These are phyloP conservation scores for Lichenostomus cassidix DNA, from an alignment of 2,113 vertebrate species.

Conservation along the genomic window DNA sequence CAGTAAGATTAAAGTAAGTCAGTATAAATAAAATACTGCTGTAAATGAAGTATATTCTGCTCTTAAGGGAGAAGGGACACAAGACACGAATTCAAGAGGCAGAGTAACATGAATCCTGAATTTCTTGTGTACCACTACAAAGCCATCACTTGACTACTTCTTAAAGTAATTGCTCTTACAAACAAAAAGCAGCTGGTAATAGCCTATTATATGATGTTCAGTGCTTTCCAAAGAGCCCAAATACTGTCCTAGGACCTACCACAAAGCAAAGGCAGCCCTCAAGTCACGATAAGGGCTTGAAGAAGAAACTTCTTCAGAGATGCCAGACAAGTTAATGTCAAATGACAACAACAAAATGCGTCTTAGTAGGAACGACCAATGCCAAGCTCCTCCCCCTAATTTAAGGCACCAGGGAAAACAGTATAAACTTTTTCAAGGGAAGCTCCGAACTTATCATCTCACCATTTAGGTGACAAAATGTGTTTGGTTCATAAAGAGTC, in stretches of 20 bases:
- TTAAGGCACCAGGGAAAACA: constrained; percentile 33
- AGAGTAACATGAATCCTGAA: not conserved
- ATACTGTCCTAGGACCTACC: not conserved
- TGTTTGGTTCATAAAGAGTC: constrained; percentile 14
- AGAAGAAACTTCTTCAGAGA: not conserved
- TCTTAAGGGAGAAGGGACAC: not conserved
- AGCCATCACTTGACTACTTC: not conserved
- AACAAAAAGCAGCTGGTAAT: not conserved
- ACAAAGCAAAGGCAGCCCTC: constrained; percentile 18
- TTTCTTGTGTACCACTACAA: not conserved
- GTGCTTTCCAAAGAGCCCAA: not conserved
- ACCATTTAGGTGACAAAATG: constrained; percentile 37
- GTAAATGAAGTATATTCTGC: not conserved
- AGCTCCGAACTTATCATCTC: constrained; percentile 10
- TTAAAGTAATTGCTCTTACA: constrained; percentile 20
- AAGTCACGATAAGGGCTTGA: not conserved
- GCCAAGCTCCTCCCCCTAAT: not conserved
- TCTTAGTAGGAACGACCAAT: not conserved
- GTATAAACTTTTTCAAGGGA: constrained; percentile 45
- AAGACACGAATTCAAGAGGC: not conserved
- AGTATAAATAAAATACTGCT: not conserved
- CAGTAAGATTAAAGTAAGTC: not conserved
- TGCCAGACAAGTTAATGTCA: constrained; percentile 5
- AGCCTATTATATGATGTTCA: not conserved
- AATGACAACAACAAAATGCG: not conserved